Evolutionary conservation across 2,113 vertebrate genomes (phyloP), one percentile per base, ranked within the genome.

Genomic region (Archocentrus centrarchus): DNA sequence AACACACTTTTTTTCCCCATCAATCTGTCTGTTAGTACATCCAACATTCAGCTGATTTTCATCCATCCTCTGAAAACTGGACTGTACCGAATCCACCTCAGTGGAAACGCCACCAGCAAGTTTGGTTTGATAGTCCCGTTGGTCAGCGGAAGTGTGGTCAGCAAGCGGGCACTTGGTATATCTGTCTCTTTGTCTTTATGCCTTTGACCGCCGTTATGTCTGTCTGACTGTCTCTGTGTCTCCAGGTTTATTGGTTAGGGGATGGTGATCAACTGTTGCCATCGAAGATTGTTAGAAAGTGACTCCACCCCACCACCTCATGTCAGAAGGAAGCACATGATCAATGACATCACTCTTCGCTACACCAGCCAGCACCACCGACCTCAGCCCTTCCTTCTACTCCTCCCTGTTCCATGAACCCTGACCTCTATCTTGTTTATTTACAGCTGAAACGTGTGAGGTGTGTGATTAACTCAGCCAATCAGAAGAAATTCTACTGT

Each of bases 331-430:
- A 92, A 89, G 79, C 84, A 85, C 24, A 11, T 75, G 75, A 90
- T 92, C 77, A 88, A 17, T 77, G 85, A 90, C 61, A 85, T 89
- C 59, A 68, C 85, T 75, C 47, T 24, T 37, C 85, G 75, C 5
- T 92, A 89, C 59, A 61, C 53, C 7, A 41, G 58, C 10, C 32
- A 27, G 61, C 5, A 8, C 39, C n/a, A n/a, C n/a, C n/a, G n/a
- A n/a, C n/a, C n/a, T 81, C 88, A 60, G 88, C 32, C 84, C 91
- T 0, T 30, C 88, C 50, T 90, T 90, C 39, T 90, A 89, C 79
- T 59, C 82, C 1, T 58, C 77, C 59, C 53, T 92, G 4, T 92
- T 92, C 59, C 80, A 85, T 17, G 53, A 82, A 7, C 39, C 70
- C 15, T 57, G 61, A 84, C 11, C 68, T 75, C 11, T 87, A 68